Base-by-base conservation (phyloP, 2,797 vertebrate species). In the Sternotherus odoratus region DNA sequence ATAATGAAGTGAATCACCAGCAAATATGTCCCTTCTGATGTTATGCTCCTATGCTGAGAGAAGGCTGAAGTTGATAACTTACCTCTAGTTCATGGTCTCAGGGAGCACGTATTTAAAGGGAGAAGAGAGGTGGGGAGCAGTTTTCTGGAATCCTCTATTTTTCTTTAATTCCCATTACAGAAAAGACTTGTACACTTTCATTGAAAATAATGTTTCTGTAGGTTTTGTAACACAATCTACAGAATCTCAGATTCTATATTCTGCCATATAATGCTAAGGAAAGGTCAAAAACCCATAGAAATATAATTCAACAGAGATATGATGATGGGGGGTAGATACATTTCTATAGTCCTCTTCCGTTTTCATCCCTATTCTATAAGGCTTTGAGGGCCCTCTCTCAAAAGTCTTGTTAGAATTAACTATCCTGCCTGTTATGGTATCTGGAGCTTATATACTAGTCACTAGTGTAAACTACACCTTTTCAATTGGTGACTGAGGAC, bases 21-120 rank as follows among this genome's bases (percentile, higher is more conserved):
- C 26, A 48, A 43, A 46, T 28, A 74, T 16, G 10, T 39, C n/a
- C 63, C 9, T 39, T 69, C 19, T 7, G 12, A 23, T 74, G 23
- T 26, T 74, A 13, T 74, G 23, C 69, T 36, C 39, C 23, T 72
- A 39, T 26, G 24, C 33, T 36, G 63, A 66, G 19, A 66, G 11
- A 57, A 43, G 78, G 15, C 5, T 46, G 48, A 60, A 88, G 19
- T 30, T 19, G 12, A 36, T 48, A 36, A 50, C 6, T 17, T 17
- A 7, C 24, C 53, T 16, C 77, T 63, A 49, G 3, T 10, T 30
- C 19, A 5, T 12, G 49, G 23, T 6, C 1, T 0, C 7, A 48
- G 33, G 46, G 63, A 43, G 6, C 0, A 33, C 4, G 1, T 56
- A 1, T 86, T 75, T 30, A 0, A 46, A 15, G 23, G 43, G 9